phyloP scores from a whole-genome alignment of 1,140 invertebrate genomes.

The Laodelphax striatellus region DNA sequence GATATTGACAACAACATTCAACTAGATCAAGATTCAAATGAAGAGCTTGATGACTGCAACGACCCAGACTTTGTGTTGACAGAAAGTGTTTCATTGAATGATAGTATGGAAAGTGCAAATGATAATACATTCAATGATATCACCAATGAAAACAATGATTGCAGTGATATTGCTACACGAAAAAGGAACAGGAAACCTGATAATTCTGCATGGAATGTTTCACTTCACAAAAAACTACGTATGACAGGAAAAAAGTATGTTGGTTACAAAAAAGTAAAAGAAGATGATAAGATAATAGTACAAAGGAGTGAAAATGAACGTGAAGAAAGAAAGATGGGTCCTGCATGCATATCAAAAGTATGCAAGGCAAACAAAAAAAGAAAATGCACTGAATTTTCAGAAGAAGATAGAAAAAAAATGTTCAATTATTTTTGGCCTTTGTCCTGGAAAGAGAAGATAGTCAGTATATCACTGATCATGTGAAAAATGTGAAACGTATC shows the following conservation, averaged over 20 bases:
- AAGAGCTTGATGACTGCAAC: no score
- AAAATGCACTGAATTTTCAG: no score
- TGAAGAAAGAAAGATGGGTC: no score
- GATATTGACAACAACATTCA: no score
- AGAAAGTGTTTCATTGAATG: no score
- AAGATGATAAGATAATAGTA: background rate
- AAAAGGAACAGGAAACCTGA: constrained; percentile 3
- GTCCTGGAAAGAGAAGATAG: constrained; percentile 1
- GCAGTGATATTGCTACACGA: background rate
- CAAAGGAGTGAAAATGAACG: constrained; percentile 4
- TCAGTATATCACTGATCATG: constrained; percentile 9
- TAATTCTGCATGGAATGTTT: constrained; percentile 5
- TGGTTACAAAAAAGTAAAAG: constrained; percentile 6
- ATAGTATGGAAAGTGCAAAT: no score
- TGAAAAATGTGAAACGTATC: constrained; percentile 1
- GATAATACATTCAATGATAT: no score
- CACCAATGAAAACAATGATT: no score
- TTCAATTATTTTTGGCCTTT: constrained; percentile 1
- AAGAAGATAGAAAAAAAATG: constrained; percentile 2
- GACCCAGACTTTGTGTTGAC: no score
- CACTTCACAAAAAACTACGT: constrained; percentile 4
- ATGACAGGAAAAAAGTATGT: constrained; percentile 11
- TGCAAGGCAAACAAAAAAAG: no score
- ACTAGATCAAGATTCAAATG: no score
- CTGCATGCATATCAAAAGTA: no score